These are phyloP conservation scores for Galbula dea DNA, from an alignment of 2,113 vertebrate species.

Conservation along the genomic window DNA sequence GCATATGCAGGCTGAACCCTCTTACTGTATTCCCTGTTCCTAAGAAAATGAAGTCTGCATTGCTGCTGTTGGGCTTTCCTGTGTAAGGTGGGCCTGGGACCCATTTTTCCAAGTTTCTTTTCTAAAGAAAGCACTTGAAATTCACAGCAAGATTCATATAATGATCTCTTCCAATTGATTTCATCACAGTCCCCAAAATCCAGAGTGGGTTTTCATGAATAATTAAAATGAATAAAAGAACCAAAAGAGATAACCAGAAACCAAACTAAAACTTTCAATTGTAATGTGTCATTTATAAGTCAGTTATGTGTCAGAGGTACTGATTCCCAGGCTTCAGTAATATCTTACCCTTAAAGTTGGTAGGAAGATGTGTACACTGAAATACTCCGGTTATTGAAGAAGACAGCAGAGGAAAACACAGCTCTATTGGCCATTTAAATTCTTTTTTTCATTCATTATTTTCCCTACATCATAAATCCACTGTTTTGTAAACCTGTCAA, in stretches of 20 bases:
- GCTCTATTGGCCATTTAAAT: background rate
- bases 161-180: background rate
- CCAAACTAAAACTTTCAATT: background rate
- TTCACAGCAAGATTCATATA: background rate
- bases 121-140: background rate
- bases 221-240: conserved; percentile 8
- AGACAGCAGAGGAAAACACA: background rate
- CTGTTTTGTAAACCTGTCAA: background rate
- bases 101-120: background rate
- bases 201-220: conserved; percentile 1
- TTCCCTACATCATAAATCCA: background rate
- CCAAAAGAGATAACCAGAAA: background rate
- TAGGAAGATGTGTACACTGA: background rate
- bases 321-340: background rate
- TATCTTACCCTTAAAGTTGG: background rate
- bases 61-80: background rate
- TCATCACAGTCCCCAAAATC: background rate
- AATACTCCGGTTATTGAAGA: background rate
- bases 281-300: background rate
- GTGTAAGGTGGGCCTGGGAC: background rate
- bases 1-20: conserved; percentile 33
- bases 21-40: background rate
- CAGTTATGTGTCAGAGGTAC: background rate
- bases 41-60: background rate
- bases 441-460: background rate